Evolutionary conservation across 2,113 vertebrate genomes (phyloP).

Genomic region (Noturus placidus): DNA sequence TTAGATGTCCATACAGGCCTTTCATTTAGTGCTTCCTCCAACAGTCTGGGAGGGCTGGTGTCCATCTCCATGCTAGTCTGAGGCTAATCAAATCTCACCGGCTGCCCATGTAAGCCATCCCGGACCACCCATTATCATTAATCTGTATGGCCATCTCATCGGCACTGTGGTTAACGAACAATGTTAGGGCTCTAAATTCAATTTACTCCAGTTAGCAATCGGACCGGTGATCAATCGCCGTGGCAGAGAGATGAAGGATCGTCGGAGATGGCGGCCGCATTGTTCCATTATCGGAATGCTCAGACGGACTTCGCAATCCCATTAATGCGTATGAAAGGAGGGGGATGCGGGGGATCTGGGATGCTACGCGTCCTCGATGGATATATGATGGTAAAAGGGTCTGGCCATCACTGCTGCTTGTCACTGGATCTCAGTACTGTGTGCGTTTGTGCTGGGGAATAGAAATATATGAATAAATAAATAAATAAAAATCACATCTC

Average conservation of each 20-base stretch:
- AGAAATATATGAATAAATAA: too few species aligned
- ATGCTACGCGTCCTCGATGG: constrained; percentile 49
- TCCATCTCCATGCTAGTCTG: constrained; percentile 70
- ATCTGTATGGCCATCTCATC: constrained; percentile 77
- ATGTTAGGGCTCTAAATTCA: constrained; percentile 78
- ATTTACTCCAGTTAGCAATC: constrained; percentile 77
- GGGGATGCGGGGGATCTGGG: neutral
- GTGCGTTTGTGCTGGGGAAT: too few species aligned
- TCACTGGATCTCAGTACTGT: constrained; percentile 32
- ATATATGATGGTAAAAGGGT: constrained; percentile 47
- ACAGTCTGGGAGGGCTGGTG: constrained; percentile 68
- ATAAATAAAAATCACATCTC: neutral
- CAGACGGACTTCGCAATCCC: constrained; percentile 69
- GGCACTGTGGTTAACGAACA: constrained; percentile 79
- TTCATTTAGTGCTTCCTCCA: constrained; percentile 78
- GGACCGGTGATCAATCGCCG: constrained; percentile 76
- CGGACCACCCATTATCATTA: constrained; percentile 75
- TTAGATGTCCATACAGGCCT: constrained; percentile 69
- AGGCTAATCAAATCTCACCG: constrained; percentile 76
- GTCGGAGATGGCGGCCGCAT: constrained; percentile 63
- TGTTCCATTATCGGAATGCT: constrained; percentile 71
- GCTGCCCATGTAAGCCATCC: constrained; percentile 73
- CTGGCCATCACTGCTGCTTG: constrained; percentile 26
- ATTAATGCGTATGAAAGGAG: constrained; percentile 65
- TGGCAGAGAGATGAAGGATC: constrained; percentile 70